Conservation (phyloP, 2,113 vertebrate genomes). For the Noctilio leporinus region DNA sequence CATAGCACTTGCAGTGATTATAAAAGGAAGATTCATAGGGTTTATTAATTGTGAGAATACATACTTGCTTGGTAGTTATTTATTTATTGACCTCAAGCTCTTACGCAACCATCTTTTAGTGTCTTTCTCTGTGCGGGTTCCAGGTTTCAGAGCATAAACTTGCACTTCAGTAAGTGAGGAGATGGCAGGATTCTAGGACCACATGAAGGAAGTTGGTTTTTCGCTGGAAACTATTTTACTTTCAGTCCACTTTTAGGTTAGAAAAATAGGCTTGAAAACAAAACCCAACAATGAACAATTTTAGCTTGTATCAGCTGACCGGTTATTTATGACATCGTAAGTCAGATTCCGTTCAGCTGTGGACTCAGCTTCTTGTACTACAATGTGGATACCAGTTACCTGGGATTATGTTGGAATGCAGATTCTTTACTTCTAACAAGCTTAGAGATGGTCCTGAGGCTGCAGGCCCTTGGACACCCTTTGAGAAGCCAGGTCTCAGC, state of each 20-base stretch:
- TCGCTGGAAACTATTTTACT: conserved; percentile 23
- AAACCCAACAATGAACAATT: background rate
- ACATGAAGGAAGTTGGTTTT: conserved; percentile 41
- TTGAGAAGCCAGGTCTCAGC: background rate
- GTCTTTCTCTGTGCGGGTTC: background rate
- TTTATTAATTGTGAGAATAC: background rate
- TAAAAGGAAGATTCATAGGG: background rate
- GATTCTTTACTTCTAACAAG: background rate
- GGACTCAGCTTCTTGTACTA: background rate
- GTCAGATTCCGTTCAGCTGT: background rate
- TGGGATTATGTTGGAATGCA: background rate
- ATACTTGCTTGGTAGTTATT: background rate
- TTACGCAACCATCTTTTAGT: conserved; percentile 2
- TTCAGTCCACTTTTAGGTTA: background rate
- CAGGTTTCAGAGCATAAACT: conserved; percentile 2
- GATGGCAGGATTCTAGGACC: conserved; percentile 23
- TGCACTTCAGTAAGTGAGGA: conserved; percentile 35
- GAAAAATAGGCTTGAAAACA: background rate
- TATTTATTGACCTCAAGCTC: background rate
- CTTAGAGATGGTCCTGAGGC: background rate
- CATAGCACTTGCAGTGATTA: background rate
- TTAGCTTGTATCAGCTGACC: background rate
- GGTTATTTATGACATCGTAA: background rate
- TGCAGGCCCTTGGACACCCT: background rate
- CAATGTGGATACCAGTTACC: background rate